Evolutionary conservation across 2,797 vertebrate species (phyloP), one percentile per base, ranked within the genome.

Genomic region (Dendrocincla tyrannina): DNA sequence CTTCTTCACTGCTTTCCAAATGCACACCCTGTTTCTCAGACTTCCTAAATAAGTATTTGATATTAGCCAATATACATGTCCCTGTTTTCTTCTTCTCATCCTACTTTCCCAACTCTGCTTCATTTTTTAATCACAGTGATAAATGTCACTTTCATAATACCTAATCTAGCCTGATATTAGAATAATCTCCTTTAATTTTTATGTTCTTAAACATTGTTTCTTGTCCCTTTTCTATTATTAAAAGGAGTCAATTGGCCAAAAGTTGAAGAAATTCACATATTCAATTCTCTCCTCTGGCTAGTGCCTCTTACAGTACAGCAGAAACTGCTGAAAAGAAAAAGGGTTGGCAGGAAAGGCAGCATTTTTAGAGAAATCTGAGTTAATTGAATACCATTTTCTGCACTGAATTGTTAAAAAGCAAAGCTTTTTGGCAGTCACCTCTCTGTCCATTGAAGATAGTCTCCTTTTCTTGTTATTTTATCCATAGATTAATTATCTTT

Each of bases 401-500:
- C 39, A 81, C 3, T 89, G 50, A 56, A 79, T 89, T 87, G 46
- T 63, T 76, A 83, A 95, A 93, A 94, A 81, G 35, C n/a, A 62
- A 17, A 41, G 46, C 46, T 91, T 85, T 94, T 89, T 42, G 94
- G 70, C 62, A 62, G 49, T 69, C 4, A 5, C 58, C 42, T 49
- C 52, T 53, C 32, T 92, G 59, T 39, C 68, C 82, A 50, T 53
- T 85, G 60, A 94, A 93, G 73, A 84, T 30, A 88, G 58, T 91
- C 89, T 67, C 44, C 56, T 95, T 88, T 89, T 81, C 25, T 92
- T 78, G 35, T 59, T 84, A 47, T 77, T 95, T 97, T 88, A 68
- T 60, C 70, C 19, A 19, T 63, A 89, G 85, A 91, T 94, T 73
- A 85, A 93, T 94, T 93, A 89, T 89, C 92, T 72, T 87, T 89